Conservation (phyloP, 2,888 invertebrate species). For the Frankliniella intonsa region DNA sequence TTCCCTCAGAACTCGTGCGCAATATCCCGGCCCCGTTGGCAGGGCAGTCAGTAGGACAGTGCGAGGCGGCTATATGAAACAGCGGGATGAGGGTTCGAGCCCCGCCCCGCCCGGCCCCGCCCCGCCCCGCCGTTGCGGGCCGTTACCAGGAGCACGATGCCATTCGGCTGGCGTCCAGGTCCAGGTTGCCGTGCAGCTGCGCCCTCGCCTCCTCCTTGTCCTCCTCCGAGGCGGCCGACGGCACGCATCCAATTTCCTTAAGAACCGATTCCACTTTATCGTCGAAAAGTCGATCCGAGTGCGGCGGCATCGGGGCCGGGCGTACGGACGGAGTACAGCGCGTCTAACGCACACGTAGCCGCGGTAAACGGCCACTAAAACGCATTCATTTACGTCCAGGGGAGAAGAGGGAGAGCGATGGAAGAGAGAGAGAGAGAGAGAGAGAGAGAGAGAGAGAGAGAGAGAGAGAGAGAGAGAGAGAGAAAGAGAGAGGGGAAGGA, state of each 20-base stretch:
- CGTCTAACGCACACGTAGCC: not conserved
- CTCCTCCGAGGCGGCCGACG: not conserved
- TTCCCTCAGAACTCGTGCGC: too few species aligned
- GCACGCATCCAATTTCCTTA: conserved; percentile 18
- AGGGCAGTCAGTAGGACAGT: too few species aligned
- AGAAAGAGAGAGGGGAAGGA: not conserved
- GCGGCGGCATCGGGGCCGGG: not conserved
- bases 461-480: not conserved
- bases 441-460: not conserved
- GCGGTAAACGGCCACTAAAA: not conserved
- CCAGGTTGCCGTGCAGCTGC: too few species aligned
- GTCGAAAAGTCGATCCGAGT: not conserved
- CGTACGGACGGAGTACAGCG: not conserved
- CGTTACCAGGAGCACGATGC: too few species aligned
- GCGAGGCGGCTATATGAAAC: too few species aligned
- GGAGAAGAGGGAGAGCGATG: not conserved
- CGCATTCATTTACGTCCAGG: not conserved
- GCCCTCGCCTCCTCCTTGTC: not conserved
- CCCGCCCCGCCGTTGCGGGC: too few species aligned
- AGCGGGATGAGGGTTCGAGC: too few species aligned
- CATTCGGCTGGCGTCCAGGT: too few species aligned
- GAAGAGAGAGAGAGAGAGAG: not conserved
- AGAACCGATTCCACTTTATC: conserved; percentile 20
- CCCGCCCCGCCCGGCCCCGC: too few species aligned
- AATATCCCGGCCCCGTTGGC: too few species aligned